Conservation (phyloP, 2,797 vertebrate genomes). For the Mastacembelus armatus region DNA sequence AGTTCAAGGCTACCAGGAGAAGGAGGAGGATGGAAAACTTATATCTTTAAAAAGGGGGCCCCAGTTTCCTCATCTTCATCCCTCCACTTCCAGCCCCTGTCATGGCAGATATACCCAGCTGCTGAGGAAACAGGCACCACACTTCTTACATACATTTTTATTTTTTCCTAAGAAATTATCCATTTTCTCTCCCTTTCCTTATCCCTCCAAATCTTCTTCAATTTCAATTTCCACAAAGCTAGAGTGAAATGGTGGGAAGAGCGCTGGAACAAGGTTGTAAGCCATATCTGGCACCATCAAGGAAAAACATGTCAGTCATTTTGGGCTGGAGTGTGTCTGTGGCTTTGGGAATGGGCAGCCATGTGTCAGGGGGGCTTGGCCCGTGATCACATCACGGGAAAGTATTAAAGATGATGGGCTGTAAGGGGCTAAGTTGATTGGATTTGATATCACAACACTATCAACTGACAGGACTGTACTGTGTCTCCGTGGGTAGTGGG, state of each 20-base stretch:
- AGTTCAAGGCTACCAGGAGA: not conserved
- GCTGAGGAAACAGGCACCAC: slow-evolving; percentile 49
- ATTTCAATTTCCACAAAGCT: slow-evolving; percentile 69
- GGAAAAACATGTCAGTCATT: slow-evolving; percentile 78
- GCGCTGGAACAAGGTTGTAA: slow-evolving; percentile 45
- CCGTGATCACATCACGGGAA: slow-evolving; percentile 67
- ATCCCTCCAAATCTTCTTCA: slow-evolving; percentile 55
- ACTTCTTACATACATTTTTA: slow-evolving; percentile 23
- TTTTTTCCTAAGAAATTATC: slow-evolving; percentile 34
- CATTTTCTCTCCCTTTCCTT: slow-evolving; percentile 22
- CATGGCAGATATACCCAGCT: slow-evolving; percentile 32
- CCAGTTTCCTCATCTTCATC: not conserved
- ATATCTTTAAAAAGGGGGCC: slow-evolving; percentile 1
- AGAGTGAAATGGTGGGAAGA: slow-evolving; percentile 58
- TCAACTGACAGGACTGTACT: slow-evolving; percentile 54
- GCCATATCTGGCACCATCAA: slow-evolving; percentile 72
- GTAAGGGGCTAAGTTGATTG: slow-evolving; percentile 66
- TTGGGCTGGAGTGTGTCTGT: slow-evolving; percentile 51
- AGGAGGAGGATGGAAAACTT: slow-evolving; percentile 10
- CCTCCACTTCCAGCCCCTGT: not conserved
- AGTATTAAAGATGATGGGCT: slow-evolving; percentile 60
- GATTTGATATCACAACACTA: slow-evolving; percentile 67
- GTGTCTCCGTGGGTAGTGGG: slow-evolving; percentile 35
- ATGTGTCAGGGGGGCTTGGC: slow-evolving; percentile 34
- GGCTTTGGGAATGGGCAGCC: slow-evolving; percentile 58